A percentile compares a stretch with the other conserved stretches of the same genome.
Evolutionary conservation across 2,113 vertebrate species (phyloP).

Genomic region (Callithrix jacchus): DNA sequence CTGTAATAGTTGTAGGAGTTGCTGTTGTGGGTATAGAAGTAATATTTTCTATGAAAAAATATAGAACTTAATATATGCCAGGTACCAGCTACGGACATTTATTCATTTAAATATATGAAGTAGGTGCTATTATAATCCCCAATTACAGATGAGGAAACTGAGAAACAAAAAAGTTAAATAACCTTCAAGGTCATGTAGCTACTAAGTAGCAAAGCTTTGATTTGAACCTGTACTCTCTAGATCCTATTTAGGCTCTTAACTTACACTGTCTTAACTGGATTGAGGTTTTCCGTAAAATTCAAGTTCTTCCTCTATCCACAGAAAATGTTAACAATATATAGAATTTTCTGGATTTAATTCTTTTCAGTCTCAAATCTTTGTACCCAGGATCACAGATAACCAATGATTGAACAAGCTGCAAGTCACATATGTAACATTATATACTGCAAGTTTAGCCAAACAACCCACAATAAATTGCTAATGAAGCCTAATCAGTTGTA

Average conservation of each 20-base stretch:
- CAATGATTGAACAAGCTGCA: conserved; percentile 29
- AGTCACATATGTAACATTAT: background rate
- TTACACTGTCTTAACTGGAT: background rate
- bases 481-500: background rate
- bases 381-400: background rate
- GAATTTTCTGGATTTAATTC: background rate
- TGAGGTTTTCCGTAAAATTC: background rate
- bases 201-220: background rate
- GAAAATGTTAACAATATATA: background rate
- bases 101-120: background rate
- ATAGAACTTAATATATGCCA: background rate
- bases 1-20: background rate
- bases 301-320: background rate
- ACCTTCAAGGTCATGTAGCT: background rate
- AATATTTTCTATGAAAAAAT: conserved; percentile 30
- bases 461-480: background rate
- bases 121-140: background rate
- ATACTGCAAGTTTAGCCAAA: background rate
- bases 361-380: conserved; percentile 5
- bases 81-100: background rate
- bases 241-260: conserved; percentile 12
- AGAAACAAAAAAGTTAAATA: background rate
- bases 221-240: background rate
- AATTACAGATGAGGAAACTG: background rate
- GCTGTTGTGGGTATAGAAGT: background rate